Conservation (phyloP, 2,888 invertebrate species). For the Chromoteleia sp. region DNA sequence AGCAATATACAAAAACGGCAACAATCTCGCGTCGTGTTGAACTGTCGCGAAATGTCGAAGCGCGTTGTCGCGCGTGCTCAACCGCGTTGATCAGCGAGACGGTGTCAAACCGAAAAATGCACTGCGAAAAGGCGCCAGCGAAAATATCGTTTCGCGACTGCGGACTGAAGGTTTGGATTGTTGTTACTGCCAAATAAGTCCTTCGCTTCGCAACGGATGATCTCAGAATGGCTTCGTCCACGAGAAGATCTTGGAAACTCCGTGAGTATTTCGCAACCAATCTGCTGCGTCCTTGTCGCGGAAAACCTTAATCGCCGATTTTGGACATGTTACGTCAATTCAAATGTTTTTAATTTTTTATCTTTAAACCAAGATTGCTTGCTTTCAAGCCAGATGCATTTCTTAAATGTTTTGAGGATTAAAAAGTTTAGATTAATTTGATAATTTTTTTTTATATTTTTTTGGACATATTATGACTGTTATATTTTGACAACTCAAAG, state of each 20-base stretch:
- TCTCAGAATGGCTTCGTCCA: slow-evolving; percentile 84
- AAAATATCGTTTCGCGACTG: slow-evolving; percentile 77
- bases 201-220: slow-evolving; percentile 76
- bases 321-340: neutral
- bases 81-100: slow-evolving; percentile 3
- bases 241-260: slow-evolving; percentile 92
- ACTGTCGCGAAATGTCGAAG: slow-evolving; percentile 32
- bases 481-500: neutral
- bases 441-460: neutral
- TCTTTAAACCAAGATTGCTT: neutral
- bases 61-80: slow-evolving; percentile 1
- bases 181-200: slow-evolving; percentile 83
- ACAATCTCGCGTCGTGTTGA: slow-evolving; percentile 29
- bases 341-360: neutral
- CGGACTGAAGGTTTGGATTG: slow-evolving; percentile 76
- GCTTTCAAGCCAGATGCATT: neutral
- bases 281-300: slow-evolving; percentile 1
- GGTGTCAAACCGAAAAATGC: slow-evolving; percentile 43
- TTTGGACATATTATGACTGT: neutral
- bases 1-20: slow-evolving; percentile 28
- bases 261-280: slow-evolving; percentile 87
- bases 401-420: too few species aligned
- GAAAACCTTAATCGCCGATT: slow-evolving; percentile 1
- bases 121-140: slow-evolving; percentile 68
- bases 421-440: too few species aligned